A percentile compares a stretch with the other conserved stretches of the same genome.
phyloP scores from a whole-genome alignment of 2,113 vertebrate genomes.

The Stigmatopora argus region DNA sequence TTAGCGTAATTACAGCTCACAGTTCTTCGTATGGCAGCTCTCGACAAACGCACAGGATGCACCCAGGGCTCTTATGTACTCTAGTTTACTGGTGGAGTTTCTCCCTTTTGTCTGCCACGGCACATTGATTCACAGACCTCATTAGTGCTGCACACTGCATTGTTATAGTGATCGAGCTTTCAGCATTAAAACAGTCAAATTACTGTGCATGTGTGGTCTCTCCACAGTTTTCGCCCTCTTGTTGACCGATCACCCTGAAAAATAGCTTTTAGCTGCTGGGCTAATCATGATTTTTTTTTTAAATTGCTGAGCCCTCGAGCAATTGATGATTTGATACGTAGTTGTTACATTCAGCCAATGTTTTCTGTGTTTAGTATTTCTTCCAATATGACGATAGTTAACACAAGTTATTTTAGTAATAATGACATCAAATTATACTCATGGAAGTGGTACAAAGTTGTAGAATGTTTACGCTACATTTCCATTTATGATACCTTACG shows the following conservation, averaged over 20 bases:
- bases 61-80: slow-evolving; percentile 23
- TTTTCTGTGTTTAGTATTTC: slow-evolving; percentile 20
- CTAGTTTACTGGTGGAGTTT: slow-evolving; percentile 48
- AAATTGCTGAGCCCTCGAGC: slow-evolving; percentile 69
- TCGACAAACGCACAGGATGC: slow-evolving; percentile 44
- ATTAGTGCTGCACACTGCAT: slow-evolving; percentile 67
- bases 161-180: slow-evolving; percentile 63
- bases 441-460: neutral
- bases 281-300: slow-evolving; percentile 78
- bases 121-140: slow-evolving; percentile 70
- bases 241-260: slow-evolving; percentile 64
- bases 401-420: neutral
- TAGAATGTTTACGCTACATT: neutral
- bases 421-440: neutral
- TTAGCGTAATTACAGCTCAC: slow-evolving; percentile 72
- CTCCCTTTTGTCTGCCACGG: slow-evolving; percentile 49
- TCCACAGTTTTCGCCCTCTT: slow-evolving; percentile 50
- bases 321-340: slow-evolving; percentile 50
- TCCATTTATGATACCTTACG: neutral
- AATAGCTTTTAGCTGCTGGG: slow-evolving; percentile 69
- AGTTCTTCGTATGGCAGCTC: slow-evolving; percentile 47
- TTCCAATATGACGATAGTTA: neutral
- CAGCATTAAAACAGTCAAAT: slow-evolving; percentile 64
- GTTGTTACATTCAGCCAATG: slow-evolving; percentile 52
- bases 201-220: slow-evolving; percentile 23